Evolutionary conservation across 2,888 invertebrate genomes (phyloP).

Genomic region (Lasioglossum marginatum): DNA sequence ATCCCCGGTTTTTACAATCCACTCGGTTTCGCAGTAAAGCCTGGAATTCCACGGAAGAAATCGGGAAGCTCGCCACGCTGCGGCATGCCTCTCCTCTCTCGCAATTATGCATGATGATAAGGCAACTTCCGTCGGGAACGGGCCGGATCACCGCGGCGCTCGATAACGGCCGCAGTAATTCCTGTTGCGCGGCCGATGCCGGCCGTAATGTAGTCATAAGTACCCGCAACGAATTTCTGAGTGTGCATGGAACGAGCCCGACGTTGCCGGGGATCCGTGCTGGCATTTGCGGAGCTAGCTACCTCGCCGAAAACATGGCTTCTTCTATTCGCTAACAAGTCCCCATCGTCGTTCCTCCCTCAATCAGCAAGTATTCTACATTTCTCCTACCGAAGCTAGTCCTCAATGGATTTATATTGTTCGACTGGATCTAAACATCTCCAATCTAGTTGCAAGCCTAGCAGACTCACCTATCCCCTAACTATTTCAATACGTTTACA

Average conservation of each 20-base stretch:
- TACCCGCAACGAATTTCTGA: conserved; percentile 69
- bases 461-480: neutral
- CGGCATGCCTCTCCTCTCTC: conserved; percentile 5
- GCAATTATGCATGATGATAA: conserved; percentile 62
- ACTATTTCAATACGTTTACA: neutral
- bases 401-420: too few relatives aligned
- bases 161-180: conserved; percentile 59
- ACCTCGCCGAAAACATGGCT: neutral
- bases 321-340: neutral
- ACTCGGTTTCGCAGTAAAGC: conserved; percentile 7
- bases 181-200: conserved; percentile 57
- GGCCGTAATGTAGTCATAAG: conserved; percentile 62
- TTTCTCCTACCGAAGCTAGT: too few relatives aligned
- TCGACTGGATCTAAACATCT: too few relatives aligned
- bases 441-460: neutral
- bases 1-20: conserved; percentile 5
- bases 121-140: conserved; percentile 59
- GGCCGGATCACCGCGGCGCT: conserved; percentile 39
- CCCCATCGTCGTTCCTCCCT: neutral
- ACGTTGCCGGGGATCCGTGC: conserved; percentile 32
- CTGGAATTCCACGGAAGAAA: conserved; percentile 18
- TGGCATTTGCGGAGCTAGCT: neutral
- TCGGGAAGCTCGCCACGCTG: conserved; percentile 24
- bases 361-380: too few relatives aligned
- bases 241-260: conserved; percentile 52